phyloP scores from a whole-genome alignment of 2,888 invertebrate genomes.

The Drosophila nr. medialis region DNA sequence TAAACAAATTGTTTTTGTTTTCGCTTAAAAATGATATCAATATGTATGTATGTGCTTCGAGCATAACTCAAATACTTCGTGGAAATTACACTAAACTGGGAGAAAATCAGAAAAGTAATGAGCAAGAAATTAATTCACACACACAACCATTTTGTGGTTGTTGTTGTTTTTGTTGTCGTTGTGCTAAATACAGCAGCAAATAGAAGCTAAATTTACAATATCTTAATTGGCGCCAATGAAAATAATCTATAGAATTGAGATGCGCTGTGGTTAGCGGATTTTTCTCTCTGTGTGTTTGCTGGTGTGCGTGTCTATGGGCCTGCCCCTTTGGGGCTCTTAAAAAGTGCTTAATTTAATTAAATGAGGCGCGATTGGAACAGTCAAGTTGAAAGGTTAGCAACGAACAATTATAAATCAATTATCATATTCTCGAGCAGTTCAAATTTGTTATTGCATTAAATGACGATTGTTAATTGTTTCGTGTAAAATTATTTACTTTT shows the following conservation, averaged over 20 bases:
- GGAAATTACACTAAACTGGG: slow-evolving; percentile 18
- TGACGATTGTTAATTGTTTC: neutral
- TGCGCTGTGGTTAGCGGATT: neutral
- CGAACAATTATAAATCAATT: slow-evolving; percentile 14
- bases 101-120: slow-evolving; percentile 17
- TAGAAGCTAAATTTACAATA: slow-evolving; percentile 43
- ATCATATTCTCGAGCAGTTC: slow-evolving; percentile 1
- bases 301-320: slow-evolving; percentile 3
- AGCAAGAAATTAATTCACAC: slow-evolving; percentile 4
- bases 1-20: slow-evolving; percentile 42
- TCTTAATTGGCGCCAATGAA: slow-evolving; percentile 49
- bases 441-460: neutral
- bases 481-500: neutral
- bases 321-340: slow-evolving; percentile 15
- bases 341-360: slow-evolving; percentile 31
- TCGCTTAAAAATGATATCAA: slow-evolving; percentile 1
- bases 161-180: slow-evolving; percentile 18
- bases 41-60: too few relatives aligned
- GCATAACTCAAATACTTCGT: slow-evolving; percentile 17
- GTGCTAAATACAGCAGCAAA: slow-evolving; percentile 44
- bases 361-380: slow-evolving; percentile 14
- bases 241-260: slow-evolving; percentile 29
- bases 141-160: neutral
- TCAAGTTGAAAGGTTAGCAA: slow-evolving; percentile 7
- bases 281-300: neutral